Evolutionary conservation across 2,888 invertebrate species (phyloP), one percentile per base, ranked within the genome.

Genomic region (Plemyria rubiginata): DNA sequence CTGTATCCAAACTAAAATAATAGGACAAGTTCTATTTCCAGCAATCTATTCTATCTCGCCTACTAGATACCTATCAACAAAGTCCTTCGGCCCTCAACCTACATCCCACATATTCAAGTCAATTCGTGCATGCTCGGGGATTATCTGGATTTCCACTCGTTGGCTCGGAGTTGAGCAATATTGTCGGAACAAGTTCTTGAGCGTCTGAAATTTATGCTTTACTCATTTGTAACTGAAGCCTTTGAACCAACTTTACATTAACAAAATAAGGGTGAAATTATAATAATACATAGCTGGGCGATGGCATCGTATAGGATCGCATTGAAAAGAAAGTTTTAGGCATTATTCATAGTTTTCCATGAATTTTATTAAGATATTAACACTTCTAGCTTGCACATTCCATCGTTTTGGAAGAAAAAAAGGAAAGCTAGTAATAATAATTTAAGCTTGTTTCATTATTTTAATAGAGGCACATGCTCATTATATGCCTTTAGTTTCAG

Each of bases 71-170:
- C 40, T 32, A 60, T 60, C 53, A 49, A 29, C 43, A 60, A 41
- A 54, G 54, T 55, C 56, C 48, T 52, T 29, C 29, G 4, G 22
- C 52, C 46, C 61, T 58, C 54, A 54, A 58, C 58, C 62, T 62
- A 69, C 72, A 63, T 62, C 38, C 54, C 45, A 68, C 71, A 59
- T 56, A 52, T 63, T 55, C 40, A 54, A 59, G 71, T 71, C 67
- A 65, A 72, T 70, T 73, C 67, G 68, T 71, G 70, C 72, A 72
- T 77, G 68, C 52, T 54, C 66, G 60, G 57, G 67, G 75, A 75
- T 76, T 72, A 77, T 76, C 76, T 73, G 68, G 71, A 70, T 74
- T 73, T 71, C 72, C 66, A 72, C 73, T 71, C 71, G 67, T 68
- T 53, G 61, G 52, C 51, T 62, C 48, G 41, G 49, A 59, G 54